phyloP scores from a whole-genome alignment of 2,888 invertebrate species.

The Rhyacophila evoluta region DNA sequence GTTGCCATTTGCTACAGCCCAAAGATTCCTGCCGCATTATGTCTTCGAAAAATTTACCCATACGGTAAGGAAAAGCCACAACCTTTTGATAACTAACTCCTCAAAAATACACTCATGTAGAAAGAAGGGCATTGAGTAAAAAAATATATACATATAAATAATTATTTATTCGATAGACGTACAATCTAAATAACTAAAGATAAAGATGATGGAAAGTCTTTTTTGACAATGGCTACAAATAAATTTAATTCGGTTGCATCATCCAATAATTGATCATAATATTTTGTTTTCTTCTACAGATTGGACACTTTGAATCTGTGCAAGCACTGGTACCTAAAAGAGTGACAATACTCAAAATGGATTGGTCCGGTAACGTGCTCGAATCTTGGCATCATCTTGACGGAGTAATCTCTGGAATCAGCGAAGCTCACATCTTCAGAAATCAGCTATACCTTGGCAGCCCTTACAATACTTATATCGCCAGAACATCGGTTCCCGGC shows the following conservation, averaged over 20 bases:
- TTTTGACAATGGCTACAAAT: too few species aligned
- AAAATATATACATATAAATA: too few species aligned
- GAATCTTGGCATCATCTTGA: conserved; percentile 76
- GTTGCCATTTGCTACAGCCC: conserved; percentile 73
- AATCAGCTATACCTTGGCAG: conserved; percentile 77
- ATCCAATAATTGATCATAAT: too few species aligned
- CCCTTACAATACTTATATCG: conserved; percentile 76
- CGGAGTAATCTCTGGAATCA: conserved; percentile 67
- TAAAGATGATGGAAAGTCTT: too few species aligned
- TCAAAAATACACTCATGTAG: too few species aligned
- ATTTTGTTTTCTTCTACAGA: conserved; percentile 66
- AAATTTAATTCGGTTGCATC: too few species aligned
- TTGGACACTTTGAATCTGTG: conserved; percentile 74
- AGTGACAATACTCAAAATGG: conserved; percentile 74
- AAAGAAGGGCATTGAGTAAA: too few species aligned
- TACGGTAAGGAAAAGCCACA: conserved; percentile 71
- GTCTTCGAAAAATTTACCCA: conserved; percentile 74
- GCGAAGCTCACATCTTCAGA: conserved; percentile 77
- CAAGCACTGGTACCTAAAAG: conserved; percentile 62
- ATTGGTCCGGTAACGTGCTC: conserved; percentile 79
- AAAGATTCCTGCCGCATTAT: conserved; percentile 76
- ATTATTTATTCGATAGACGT: too few species aligned
- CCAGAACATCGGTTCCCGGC: conserved; percentile 71
- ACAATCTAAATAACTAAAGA: too few species aligned
- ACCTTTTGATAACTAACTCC: too few species aligned